Conservation (phyloP, 1,140 invertebrate species). For the Camponotus vicinus region DNA sequence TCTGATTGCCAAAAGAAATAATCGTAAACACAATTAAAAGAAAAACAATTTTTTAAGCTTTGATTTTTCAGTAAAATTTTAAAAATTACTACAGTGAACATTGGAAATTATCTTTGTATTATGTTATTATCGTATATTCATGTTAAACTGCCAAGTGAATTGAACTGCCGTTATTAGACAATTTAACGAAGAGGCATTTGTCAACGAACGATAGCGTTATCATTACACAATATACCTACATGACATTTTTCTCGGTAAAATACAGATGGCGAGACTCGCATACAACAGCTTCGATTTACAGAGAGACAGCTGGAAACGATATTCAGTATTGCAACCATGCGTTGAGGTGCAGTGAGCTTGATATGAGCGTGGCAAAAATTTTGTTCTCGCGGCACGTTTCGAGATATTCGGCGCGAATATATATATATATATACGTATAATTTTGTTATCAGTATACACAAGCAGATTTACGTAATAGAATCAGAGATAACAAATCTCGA, state of each 20-base stretch:
- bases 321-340: background rate
- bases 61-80: no score
- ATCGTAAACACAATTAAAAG: background rate
- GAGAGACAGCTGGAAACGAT: background rate
- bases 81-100: background rate
- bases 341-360: background rate
- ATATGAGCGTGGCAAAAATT: background rate
- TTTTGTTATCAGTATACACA: background rate
- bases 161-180: background rate
- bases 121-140: background rate
- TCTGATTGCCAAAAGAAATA: background rate
- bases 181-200: background rate
- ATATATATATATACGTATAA: background rate
- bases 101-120: background rate
- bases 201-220: conserved; percentile 13
- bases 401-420: background rate
- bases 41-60: background rate
- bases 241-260: background rate
- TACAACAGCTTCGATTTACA: background rate
- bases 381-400: background rate
- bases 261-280: conserved; percentile 33
- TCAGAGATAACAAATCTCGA: background rate
- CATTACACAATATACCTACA: background rate
- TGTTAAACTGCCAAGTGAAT: background rate
- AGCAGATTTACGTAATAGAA: background rate